Evolutionary conservation across 1,140 invertebrate species (phyloP).

Genomic region (Radopholus similis): DNA sequence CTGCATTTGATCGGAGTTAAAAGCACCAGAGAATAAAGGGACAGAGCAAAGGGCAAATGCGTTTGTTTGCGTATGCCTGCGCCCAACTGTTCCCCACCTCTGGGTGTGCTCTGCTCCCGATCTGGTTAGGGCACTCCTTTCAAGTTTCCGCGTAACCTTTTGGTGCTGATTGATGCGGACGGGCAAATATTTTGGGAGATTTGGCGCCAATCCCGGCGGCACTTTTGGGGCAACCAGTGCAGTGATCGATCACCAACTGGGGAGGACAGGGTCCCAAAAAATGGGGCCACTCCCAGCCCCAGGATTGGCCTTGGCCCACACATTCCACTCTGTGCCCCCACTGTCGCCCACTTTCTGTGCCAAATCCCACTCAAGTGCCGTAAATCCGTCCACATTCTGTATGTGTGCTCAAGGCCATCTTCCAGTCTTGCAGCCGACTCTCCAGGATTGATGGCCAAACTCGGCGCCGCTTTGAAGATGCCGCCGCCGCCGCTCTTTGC

Average conservation of each 20-base stretch:
- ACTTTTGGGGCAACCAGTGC: constrained; percentile 2
- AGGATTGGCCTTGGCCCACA: background rate
- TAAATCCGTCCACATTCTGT: background rate
- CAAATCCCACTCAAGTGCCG: background rate
- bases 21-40: no score
- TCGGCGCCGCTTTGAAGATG: constrained; percentile 3
- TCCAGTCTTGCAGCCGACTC: background rate
- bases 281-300: background rate
- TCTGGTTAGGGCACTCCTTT: background rate
- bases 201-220: constrained; percentile 14
- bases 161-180: constrained; percentile 3
- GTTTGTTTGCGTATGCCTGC: no score
- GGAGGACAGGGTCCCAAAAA: background rate
- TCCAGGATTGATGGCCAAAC: constrained; percentile 14
- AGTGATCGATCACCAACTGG: constrained; percentile 7
- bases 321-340: background rate
- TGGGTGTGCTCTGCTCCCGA: background rate
- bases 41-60: no score
- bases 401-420: background rate
- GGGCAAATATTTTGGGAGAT: constrained; percentile 23
- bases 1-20: no score
- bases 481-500: background rate
- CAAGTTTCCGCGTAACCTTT: background rate
- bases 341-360: background rate
- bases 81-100: no score